phyloP scores from a whole-genome alignment of 2,888 invertebrate species.

The Willowsia nigromaculata region DNA sequence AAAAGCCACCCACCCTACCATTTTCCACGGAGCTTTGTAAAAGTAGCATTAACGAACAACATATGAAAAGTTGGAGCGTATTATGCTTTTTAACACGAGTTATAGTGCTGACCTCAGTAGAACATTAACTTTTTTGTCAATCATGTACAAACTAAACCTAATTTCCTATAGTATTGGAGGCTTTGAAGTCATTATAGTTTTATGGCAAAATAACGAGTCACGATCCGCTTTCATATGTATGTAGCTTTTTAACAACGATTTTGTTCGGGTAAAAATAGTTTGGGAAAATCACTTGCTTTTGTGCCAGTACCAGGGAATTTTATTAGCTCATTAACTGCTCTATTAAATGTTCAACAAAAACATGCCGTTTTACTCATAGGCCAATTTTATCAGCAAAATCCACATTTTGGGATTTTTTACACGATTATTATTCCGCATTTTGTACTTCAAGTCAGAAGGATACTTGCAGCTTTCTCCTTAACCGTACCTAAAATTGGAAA shows the following conservation, averaged over 20 bases:
- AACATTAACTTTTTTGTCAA: neutral
- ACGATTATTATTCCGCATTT: neutral
- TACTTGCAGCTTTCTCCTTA: neutral
- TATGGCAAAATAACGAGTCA: neutral
- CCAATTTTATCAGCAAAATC: constrained; percentile 42
- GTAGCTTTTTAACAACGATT: too few species aligned
- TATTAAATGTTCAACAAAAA: neutral
- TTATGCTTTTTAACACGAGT: neutral
- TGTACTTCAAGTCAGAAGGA: neutral
- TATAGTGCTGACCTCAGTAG: neutral
- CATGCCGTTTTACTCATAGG: constrained; percentile 10
- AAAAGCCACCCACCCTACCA: neutral
- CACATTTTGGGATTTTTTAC: neutral
- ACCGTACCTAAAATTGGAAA: neutral
- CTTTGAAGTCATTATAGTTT: neutral
- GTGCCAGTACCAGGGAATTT: neutral
- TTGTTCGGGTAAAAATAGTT: too few species aligned
- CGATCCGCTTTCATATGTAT: too few species aligned
- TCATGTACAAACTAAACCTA: neutral
- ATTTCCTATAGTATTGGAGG: neutral
- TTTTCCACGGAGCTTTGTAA: neutral
- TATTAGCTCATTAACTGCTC: constrained; percentile 57
- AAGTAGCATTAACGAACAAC: neutral
- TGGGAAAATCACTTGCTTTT: neutral
- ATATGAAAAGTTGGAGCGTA: neutral